Evolutionary conservation across 2,113 vertebrate genomes (phyloP), one percentile per base, ranked within the genome.

Genomic region (Propithecus coquereli): DNA sequence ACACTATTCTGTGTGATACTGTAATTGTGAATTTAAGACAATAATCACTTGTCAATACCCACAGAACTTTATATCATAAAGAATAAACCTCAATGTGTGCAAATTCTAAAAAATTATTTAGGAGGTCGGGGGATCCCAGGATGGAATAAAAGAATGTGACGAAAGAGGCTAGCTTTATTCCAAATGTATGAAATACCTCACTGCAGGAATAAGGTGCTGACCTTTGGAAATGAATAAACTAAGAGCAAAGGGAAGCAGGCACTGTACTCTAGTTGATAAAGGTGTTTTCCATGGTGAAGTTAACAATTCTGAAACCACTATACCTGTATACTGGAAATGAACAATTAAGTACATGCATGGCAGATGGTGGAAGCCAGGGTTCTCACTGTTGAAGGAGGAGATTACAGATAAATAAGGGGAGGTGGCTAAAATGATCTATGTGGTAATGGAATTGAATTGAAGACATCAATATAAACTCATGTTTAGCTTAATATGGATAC

Each of bases 241-340:
- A 54, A 90, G 92, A 54, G 45, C 25, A 85, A 88, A 89, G 91
- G 12, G 90, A 93, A 73, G 92, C 11, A 43, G 54, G 18, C 61
- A 87, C 20, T 65, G 5, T 54, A 77, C 4, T 71, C 66, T n/a
- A 83, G 65, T 22, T 82, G 68, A 80, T 68, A 81, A 76, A 87
- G 27, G 17, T 59, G 59, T 76, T 74, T 84, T 61, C 52, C 25
- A 50, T 18, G 43, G 43, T 45, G 14, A 23, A 52, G n/a, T 76
- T 87, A 91, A 86, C 71, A 91, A 82, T 82, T 91, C 84, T 80
- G 71, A 59, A 86, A 76, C 65, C 71, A 84, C 30, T 61, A 87
- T 32, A 80, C 11, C 70, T 30, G 10, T 77, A 77, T 14, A 65
- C 40, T 81, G 52, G 27, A 91, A 89, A 13, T 87, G 17, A 82